phyloP scores from a whole-genome alignment of 2,888 invertebrate species.

The Asteroscopus sphinx region DNA sequence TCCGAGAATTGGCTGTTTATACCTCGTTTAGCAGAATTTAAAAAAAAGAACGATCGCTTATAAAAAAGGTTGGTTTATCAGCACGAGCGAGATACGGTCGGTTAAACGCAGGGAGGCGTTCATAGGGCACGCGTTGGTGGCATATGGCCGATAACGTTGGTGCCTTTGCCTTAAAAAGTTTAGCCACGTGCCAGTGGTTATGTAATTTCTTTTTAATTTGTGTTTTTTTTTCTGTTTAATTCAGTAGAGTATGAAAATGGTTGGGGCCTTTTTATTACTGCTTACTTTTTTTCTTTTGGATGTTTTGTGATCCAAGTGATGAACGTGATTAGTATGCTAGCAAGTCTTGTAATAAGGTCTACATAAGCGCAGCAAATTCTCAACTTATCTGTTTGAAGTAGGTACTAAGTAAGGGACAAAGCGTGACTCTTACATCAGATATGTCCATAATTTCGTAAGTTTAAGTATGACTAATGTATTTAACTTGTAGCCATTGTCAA shows the following conservation, averaged over 20 bases:
- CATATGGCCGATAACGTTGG: constrained; percentile 80
- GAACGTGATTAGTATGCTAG: too few species aligned
- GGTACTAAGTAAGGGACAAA: background rate
- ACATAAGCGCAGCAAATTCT: background rate
- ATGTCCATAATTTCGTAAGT: constrained; percentile 20
- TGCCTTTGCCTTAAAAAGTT: constrained; percentile 67
- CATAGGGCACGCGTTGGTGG: constrained; percentile 81
- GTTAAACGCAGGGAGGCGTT: constrained; percentile 60
- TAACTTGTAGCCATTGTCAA: constrained; percentile 24
- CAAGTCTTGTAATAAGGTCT: background rate
- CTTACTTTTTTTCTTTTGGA: too few species aligned
- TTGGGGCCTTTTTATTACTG: constrained; percentile 10
- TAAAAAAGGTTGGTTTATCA: constrained; percentile 24
- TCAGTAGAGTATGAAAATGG: constrained; percentile 50
- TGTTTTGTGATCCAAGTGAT: too few species aligned
- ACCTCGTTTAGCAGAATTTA: constrained; percentile 35
- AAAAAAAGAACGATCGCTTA: constrained; percentile 26
- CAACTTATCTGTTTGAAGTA: background rate
- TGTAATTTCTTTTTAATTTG: constrained; percentile 47
- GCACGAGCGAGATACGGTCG: constrained; percentile 64
- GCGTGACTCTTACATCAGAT: constrained; percentile 13
- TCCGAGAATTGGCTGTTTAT: constrained; percentile 45
- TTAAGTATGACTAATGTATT: constrained; percentile 33
- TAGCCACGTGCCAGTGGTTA: constrained; percentile 78
- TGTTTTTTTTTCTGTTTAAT: constrained; percentile 49